Conservation (phyloP, 2,888 invertebrate genomes). For the Laspeyria flexula region DNA sequence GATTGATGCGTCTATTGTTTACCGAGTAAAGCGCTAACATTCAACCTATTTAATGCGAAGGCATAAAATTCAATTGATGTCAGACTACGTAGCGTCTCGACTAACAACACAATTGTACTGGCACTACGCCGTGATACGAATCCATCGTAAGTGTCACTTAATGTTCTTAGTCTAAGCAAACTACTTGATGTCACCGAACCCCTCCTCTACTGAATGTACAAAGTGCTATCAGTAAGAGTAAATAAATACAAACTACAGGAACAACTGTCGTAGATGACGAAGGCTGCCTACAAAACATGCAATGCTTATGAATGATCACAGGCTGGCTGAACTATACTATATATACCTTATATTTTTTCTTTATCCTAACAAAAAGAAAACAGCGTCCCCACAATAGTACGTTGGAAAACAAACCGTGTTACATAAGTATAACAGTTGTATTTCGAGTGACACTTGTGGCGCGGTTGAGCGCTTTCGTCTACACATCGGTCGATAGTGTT, state of each 20-base stretch:
- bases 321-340: constrained; percentile 74
- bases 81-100: constrained; percentile 18
- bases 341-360: constrained; percentile 69
- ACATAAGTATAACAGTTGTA: constrained; percentile 62
- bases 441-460: constrained; percentile 68
- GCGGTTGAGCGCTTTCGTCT: constrained; percentile 72
- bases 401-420: constrained; percentile 66
- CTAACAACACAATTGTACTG: constrained; percentile 27
- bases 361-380: constrained; percentile 61
- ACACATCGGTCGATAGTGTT: constrained; percentile 82
- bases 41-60: constrained; percentile 27
- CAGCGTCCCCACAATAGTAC: constrained; percentile 46
- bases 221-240: constrained; percentile 58
- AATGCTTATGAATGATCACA: constrained; percentile 75
- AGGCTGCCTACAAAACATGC: constrained; percentile 74
- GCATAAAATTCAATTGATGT: constrained; percentile 36
- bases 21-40: constrained; percentile 16
- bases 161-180: constrained; percentile 34
- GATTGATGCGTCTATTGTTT: constrained; percentile 10
- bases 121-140: constrained; percentile 26
- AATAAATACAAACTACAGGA: constrained; percentile 71
- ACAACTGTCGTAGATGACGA: constrained; percentile 65
- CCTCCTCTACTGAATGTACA: constrained; percentile 51
- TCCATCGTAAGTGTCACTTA: constrained; percentile 41
- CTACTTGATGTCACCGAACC: constrained; percentile 50